phyloP scores from a whole-genome alignment of 2,113 vertebrate species.

The Emberiza fucata region DNA sequence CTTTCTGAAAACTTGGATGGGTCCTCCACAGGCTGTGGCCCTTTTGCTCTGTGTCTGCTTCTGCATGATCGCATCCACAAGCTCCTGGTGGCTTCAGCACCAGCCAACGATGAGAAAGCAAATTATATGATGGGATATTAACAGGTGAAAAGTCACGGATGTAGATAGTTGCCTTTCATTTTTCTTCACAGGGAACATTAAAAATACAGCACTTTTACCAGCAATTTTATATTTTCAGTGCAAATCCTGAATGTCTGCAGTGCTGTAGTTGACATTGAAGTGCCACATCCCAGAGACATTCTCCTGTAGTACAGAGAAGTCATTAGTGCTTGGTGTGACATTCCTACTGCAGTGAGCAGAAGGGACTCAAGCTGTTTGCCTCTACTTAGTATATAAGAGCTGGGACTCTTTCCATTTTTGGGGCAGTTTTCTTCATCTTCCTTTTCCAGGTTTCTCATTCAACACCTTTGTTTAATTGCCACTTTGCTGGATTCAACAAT shows the following conservation, averaged over 20 bases:
- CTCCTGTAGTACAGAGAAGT: neutral
- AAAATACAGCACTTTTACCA: neutral
- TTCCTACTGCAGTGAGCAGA: neutral
- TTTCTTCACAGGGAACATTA: neutral
- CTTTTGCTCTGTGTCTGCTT: neutral
- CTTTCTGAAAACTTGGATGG: neutral
- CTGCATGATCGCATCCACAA: neutral
- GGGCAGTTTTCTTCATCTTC: neutral
- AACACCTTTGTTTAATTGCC: neutral
- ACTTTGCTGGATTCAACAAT: neutral
- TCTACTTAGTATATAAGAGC: neutral
- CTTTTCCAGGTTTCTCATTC: neutral
- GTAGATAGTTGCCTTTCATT: neutral
- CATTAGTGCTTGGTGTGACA: neutral
- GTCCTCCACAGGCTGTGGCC: neutral
- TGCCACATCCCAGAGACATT: neutral
- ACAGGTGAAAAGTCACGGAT: neutral
- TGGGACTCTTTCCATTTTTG: neutral
- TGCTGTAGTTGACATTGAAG: neutral
- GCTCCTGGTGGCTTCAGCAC: neutral
- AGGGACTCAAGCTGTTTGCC: slow-evolving; percentile 37
- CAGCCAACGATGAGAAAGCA: neutral
- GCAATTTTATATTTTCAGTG: neutral
- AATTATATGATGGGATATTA: neutral
- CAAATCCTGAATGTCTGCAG: neutral